Evolutionary conservation across 2,888 invertebrate genomes (phyloP).

Genomic region (Icerya purchasi): DNA sequence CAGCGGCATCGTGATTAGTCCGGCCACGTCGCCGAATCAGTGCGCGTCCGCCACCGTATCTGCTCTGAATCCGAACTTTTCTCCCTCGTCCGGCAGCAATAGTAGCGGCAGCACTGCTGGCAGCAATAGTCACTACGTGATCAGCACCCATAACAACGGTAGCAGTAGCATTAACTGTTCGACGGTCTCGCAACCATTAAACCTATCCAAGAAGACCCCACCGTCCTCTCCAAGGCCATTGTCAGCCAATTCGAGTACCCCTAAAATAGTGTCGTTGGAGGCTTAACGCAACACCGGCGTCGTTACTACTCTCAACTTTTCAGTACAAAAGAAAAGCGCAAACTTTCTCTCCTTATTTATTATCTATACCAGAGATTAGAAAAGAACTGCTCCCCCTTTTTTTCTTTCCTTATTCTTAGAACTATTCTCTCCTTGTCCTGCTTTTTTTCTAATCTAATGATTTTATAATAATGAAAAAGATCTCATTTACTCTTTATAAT

Average conservation of each 20-base stretch:
- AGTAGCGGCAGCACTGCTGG: constrained; percentile 16
- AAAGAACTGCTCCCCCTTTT: constrained; percentile 1
- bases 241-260: constrained; percentile 8
- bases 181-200: constrained; percentile 46
- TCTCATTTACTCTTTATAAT: too few relatives aligned
- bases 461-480: too few relatives aligned
- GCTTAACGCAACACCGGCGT: constrained; percentile 6
- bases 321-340: too few relatives aligned
- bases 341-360: too few relatives aligned
- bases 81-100: too few relatives aligned
- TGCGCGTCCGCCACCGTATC: constrained; percentile 23
- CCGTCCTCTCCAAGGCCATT: constrained; percentile 43
- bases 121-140: constrained; percentile 14
- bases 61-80: too few relatives aligned
- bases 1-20: constrained; percentile 17
- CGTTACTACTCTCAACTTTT: too few relatives aligned
- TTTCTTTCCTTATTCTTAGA: constrained; percentile 3
- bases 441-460: too few relatives aligned
- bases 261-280: constrained; percentile 10
- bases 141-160: constrained; percentile 30
- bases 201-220: constrained; percentile 68
- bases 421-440: constrained; percentile 4
- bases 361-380: neutral
- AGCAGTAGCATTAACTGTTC: constrained; percentile 1
- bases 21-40: constrained; percentile 25